Evolutionary conservation across 2,113 vertebrate species (phyloP).

Genomic region (Axis porcinus): DNA sequence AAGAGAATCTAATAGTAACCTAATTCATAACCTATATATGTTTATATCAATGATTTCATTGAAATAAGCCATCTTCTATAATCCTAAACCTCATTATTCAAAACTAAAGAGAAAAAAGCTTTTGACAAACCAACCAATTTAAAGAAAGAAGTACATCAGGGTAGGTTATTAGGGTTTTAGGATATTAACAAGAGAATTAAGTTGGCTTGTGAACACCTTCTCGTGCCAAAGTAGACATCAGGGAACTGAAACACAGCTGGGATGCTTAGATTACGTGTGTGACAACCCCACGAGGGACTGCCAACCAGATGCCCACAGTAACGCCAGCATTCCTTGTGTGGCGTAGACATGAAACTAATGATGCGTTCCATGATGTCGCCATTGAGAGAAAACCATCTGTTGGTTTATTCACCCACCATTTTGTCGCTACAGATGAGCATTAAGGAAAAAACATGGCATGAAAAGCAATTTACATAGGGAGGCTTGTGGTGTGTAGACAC

Average conservation of each 20-base stretch:
- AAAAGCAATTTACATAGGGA: neutral
- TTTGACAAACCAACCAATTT: neutral
- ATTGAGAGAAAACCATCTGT: conserved; percentile 46
- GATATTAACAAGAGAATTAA: conserved; percentile 32
- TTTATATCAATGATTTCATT: neutral
- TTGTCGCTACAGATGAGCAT: conserved; percentile 20
- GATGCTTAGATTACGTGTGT: conserved; percentile 17
- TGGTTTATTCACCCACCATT: neutral
- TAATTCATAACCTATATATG: neutral
- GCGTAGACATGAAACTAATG: conserved; percentile 22
- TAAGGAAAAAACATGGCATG: neutral
- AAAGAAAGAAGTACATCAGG: neutral
- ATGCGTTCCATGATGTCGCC: neutral
- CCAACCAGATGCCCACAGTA: conserved; percentile 50
- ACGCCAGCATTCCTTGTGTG: neutral
- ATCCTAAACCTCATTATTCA: neutral
- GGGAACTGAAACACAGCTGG: conserved; percentile 58
- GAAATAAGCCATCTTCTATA: neutral
- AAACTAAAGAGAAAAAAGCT: neutral
- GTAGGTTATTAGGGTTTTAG: neutral
- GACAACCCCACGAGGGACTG: neutral
- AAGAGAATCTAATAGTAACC: neutral
- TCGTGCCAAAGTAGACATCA: conserved; percentile 15
- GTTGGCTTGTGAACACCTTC: conserved; percentile 1
- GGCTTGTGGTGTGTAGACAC: neutral